These are phyloP conservation scores for Archivesica marissinica DNA, from an alignment of 1,140 invertebrate genomes.

Conservation along the genomic window DNA sequence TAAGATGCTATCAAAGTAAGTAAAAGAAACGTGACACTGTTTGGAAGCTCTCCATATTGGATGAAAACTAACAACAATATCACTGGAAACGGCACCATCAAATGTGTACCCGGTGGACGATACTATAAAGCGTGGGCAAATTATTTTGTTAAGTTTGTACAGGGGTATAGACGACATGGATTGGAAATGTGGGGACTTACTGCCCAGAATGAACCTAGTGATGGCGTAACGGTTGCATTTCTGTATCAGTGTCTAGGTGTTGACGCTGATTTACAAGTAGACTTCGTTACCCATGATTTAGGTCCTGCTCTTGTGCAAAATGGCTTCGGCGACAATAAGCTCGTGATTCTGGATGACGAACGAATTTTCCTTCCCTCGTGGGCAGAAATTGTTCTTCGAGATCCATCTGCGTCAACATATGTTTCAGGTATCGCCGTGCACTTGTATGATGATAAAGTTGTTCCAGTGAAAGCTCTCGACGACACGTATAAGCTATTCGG, in stretches of 20 bases:
- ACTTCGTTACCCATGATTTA: conserved; percentile 88
- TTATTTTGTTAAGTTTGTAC: conserved; percentile 90
- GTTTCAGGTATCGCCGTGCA: conserved; percentile 92
- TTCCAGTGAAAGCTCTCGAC: conserved; percentile 85
- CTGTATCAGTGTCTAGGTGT: conserved; percentile 90
- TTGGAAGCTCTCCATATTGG: conserved; percentile 92
- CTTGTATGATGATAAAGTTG: conserved; percentile 89
- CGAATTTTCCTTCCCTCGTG: conserved; percentile 88
- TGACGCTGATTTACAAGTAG: conserved; percentile 86
- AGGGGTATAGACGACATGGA: conserved; percentile 86
- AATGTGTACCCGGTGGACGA: conserved; percentile 84
- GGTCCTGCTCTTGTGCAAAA: conserved; percentile 87
- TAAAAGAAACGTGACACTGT: conserved; percentile 85
- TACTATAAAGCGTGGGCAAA: conserved; percentile 92
- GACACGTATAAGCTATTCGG: conserved; percentile 87
- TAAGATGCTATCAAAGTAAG: conserved; percentile 83
- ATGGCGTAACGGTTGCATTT: conserved; percentile 84
- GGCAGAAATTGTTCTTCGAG: conserved; percentile 86
- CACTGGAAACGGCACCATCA: conserved; percentile 86
- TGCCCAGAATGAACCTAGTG: conserved; percentile 86
- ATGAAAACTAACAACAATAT: conserved; percentile 93
- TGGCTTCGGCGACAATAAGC: conserved; percentile 85
- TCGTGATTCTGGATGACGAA: conserved; percentile 91
- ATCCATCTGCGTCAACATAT: conserved; percentile 86
- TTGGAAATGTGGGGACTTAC: conserved; percentile 88